These are phyloP conservation scores for Phyllostomus hastatus DNA, from an alignment of 2,113 vertebrate species.

Conservation along the genomic window DNA sequence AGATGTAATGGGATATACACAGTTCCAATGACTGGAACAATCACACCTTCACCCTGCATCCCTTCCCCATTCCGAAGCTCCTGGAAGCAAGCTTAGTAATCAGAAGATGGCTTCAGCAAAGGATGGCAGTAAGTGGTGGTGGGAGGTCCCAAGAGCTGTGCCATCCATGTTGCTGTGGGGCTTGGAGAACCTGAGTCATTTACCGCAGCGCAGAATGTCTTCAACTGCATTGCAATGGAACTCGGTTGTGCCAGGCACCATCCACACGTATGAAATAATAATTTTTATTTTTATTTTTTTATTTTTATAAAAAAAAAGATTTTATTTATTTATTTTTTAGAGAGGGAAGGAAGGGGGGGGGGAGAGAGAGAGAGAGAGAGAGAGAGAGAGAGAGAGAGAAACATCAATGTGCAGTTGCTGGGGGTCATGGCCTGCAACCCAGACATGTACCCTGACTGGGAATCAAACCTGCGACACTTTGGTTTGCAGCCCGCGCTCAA, in stretches of 20 bases:
- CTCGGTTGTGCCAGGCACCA: not conserved
- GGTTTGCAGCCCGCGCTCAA: too few species aligned
- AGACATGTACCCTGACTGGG: too few species aligned
- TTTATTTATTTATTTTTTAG: too few species aligned
- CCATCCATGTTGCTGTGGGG: not conserved
- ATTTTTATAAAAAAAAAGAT: too few species aligned
- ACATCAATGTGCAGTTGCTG: too few species aligned
- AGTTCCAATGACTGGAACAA: slow-evolving; percentile 35
- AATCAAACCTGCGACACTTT: too few species aligned
- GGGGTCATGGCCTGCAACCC: too few species aligned
- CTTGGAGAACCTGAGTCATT: not conserved
- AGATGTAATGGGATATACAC: slow-evolving; percentile 46
- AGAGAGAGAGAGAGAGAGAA: too few species aligned
- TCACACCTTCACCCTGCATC: not conserved
- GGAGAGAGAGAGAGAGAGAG: too few species aligned
- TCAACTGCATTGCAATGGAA: not conserved
- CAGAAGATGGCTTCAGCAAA: not conserved
- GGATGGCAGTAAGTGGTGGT: not conserved
- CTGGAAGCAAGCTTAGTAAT: not conserved
- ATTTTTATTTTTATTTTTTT: not conserved
- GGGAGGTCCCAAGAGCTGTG: not conserved
- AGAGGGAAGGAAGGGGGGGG: too few species aligned
- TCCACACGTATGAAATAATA: not conserved
- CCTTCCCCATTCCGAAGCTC: not conserved
- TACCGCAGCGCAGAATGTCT: not conserved